Evolutionary conservation across 2,113 vertebrate species (phyloP).

Genomic region (Clarias gariepinus): DNA sequence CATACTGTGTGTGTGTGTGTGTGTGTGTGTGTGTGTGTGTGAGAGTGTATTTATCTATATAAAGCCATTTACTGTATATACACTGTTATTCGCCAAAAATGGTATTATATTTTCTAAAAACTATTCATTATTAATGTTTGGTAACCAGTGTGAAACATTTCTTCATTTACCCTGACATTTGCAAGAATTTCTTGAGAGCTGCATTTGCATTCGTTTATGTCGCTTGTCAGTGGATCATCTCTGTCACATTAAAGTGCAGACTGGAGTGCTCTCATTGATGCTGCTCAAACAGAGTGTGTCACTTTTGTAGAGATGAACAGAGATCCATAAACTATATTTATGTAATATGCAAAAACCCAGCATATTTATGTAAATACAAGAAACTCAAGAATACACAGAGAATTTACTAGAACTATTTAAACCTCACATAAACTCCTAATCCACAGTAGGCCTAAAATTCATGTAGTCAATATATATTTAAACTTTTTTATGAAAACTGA

Average conservation of each 20-base stretch:
- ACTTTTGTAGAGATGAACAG: neutral
- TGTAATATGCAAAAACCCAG: neutral
- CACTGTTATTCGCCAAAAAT: neutral
- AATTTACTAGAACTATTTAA: neutral
- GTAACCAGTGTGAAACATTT: no score
- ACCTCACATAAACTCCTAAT: neutral
- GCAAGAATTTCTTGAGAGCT: neutral
- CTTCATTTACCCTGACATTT: neutral
- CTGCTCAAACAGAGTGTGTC: neutral
- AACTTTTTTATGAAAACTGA: no score
- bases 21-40: no score
- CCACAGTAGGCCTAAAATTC: neutral
- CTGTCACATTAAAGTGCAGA: conserved; percentile 13
- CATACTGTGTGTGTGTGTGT: no score
- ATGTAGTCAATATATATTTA: neutral
- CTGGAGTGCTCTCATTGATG: neutral
- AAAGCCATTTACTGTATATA: neutral
- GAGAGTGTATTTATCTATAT: no score
- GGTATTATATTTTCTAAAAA: neutral
- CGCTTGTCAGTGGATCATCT: neutral
- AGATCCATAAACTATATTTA: neutral
- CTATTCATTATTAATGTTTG: neutral
- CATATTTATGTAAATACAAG: neutral
- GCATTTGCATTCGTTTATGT: conserved; percentile 15
- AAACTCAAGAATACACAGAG: neutral